A percentile compares a stretch with the other conserved stretches of the same genome.
Conservation (phyloP, 2,888 invertebrate genomes). For the Phortica okadai region DNA sequence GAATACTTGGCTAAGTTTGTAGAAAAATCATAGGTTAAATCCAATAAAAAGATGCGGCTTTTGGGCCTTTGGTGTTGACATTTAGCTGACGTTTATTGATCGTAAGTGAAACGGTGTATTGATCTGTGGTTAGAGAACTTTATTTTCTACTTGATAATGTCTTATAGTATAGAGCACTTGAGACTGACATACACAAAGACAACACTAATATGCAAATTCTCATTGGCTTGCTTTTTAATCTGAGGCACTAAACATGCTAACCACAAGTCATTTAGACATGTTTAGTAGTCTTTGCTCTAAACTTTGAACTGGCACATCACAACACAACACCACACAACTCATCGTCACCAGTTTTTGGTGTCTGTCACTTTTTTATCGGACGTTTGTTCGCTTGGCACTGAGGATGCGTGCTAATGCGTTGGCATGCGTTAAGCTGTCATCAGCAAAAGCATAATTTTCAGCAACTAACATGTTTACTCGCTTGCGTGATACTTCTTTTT, state of each 20-base stretch:
- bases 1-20: too few species aligned
- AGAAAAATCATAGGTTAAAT: too few species aligned
- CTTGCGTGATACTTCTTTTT: constrained; percentile 22
- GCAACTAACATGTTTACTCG: constrained; percentile 26
- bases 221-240: too few species aligned
- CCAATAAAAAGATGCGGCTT: too few species aligned
- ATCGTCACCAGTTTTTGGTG: background rate
- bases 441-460: constrained; percentile 38
- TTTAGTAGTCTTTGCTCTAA: constrained; percentile 52
- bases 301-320: constrained; percentile 58
- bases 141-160: too few species aligned
- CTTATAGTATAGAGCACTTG: too few species aligned
- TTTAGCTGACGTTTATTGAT: too few species aligned
- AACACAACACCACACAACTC: constrained; percentile 47
- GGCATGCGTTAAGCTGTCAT: constrained; percentile 46
- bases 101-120: too few species aligned
- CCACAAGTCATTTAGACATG: background rate
- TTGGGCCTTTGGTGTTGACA: too few species aligned
- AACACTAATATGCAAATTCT: too few species aligned
- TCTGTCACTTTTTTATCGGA: background rate
- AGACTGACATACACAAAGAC: too few species aligned
- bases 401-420: constrained; percentile 49
- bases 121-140: too few species aligned
- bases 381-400: background rate
- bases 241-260: background rate